Conservation (phyloP, 2,113 vertebrate genomes). For the Hippocampus abdominalis region DNA sequence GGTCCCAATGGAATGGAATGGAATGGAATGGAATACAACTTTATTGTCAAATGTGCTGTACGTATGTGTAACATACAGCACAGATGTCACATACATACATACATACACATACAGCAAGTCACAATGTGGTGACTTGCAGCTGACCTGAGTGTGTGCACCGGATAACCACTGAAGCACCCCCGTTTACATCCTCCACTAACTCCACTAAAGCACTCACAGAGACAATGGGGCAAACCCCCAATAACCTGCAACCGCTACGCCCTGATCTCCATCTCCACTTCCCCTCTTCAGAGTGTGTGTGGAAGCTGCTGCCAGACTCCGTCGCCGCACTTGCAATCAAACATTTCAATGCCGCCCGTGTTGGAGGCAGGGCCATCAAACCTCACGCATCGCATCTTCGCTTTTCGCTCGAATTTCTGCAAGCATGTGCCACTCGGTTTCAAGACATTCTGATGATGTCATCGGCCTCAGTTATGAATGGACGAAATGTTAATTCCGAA, state of each 20-base stretch:
- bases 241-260: conserved; percentile 14
- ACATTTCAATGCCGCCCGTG: conserved; percentile 49
- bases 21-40: too few relatives aligned
- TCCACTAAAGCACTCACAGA: conserved; percentile 76
- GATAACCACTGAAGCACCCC: conserved; percentile 50
- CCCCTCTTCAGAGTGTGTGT: conserved; percentile 5
- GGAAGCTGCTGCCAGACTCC: conserved; percentile 61
- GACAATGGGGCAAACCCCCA: conserved; percentile 47
- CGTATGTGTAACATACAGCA: too few relatives aligned
- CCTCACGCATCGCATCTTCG: conserved; percentile 59
- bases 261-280: conserved; percentile 11
- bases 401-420: conserved; percentile 52
- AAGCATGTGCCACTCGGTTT: conserved; percentile 54
- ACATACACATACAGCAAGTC: too few relatives aligned
- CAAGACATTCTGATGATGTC: conserved; percentile 68
- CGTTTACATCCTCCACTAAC: conserved; percentile 66
- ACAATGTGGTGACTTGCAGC: conserved; percentile 23
- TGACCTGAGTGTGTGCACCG: conserved; percentile 34
- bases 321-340: conserved; percentile 58
- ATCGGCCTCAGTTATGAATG: conserved; percentile 54
- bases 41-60: too few relatives aligned
- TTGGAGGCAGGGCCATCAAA: conserved; percentile 46
- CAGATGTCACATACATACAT: too few relatives aligned
- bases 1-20: too few relatives aligned
- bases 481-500: conserved; percentile 68